Base-by-base conservation (phyloP, 2,113 vertebrate genomes). In the Dendropsophus ebraccatus region DNA sequence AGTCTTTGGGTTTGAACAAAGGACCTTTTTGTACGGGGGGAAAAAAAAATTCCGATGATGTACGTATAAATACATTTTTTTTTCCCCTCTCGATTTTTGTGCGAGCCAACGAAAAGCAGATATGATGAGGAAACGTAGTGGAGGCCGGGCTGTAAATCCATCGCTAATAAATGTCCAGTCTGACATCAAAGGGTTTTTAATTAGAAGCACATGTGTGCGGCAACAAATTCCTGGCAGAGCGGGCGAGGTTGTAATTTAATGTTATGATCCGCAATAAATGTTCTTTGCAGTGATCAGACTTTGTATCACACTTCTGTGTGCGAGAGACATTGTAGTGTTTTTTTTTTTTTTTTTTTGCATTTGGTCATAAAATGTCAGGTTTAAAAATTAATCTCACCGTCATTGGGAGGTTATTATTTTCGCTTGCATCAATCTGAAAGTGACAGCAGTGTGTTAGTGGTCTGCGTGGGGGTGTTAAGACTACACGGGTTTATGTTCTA, bases 201-300 rank as follows among this genome's bases (percentile, higher is more conserved):
- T 95, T 95, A 92, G 92, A 94, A 94, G 92, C 94, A 94, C 90
- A 94, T 94, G 93, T 93, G 91, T 88, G 89, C 91, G 88, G 86
- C 90, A 91, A 92, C 88, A 88, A 90, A 92, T 93, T 89, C 90
- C 92, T 93, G 92, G 91, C 92, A 54, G 76, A 90, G 90, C 92
- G 90, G 84, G 89, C 52, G 32, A 90, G 89, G 91, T 87, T 94
- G 93, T 94, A 94, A 95, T 93, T 95, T 92, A 94, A 92, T 87
- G 91, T 95, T 94, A 95, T 92, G 92, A 94, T 93, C 92, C 91
- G 90, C 92, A 91, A 92, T 94, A 95, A 95, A 94, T 95, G 94
- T 91, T 92, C 80, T 60, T 90, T 89, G 87, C 93, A 94, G 94
- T 93, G 93, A 94, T 90, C 85, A 89, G 89, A 92, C 90, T 91